Evolutionary conservation across 2,113 vertebrate genomes (phyloP).

Genomic region (Ploceus nigricollis): DNA sequence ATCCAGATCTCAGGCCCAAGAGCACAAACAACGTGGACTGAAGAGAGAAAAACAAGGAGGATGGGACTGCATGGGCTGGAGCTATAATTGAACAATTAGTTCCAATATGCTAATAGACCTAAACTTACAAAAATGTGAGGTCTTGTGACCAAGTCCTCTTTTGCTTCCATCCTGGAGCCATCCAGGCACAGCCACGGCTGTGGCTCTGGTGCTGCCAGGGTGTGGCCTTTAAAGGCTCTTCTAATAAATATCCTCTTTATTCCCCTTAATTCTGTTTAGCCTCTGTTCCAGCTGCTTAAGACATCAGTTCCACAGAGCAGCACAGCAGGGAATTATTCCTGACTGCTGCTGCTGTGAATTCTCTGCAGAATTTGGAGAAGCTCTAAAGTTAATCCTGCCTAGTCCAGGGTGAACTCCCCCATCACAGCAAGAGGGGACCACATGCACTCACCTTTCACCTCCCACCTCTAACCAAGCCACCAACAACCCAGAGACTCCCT

Average conservation of each 20-base stretch:
- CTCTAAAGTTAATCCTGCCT: not conserved
- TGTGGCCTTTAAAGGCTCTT: not conserved
- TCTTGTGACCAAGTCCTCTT: not conserved
- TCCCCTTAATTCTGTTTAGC: not conserved
- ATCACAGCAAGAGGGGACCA: not conserved
- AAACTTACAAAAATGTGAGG: not conserved
- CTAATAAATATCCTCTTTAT: not conserved
- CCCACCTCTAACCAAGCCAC: not conserved
- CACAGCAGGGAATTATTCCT: not conserved
- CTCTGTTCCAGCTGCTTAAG: not conserved
- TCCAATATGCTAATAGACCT: not conserved
- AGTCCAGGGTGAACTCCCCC: not conserved
- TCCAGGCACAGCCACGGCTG: not conserved
- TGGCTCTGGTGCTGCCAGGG: not conserved
- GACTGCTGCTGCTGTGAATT: not conserved
- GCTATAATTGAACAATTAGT: not conserved
- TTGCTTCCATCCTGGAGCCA: not conserved
- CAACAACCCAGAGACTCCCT: not conserved
- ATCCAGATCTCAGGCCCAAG: not conserved
- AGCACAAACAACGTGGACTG: not conserved
- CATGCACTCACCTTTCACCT: not conserved
- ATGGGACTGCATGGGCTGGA: not conserved
- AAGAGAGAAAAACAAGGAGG: not conserved
- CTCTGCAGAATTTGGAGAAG: not conserved
- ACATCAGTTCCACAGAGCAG: not conserved